A percentile compares a stretch with the other conserved stretches of the same genome.
These are phyloP conservation scores for Thryonomys swinderianus DNA, from an alignment of 2,113 vertebrate genomes.

Conservation along the genomic window DNA sequence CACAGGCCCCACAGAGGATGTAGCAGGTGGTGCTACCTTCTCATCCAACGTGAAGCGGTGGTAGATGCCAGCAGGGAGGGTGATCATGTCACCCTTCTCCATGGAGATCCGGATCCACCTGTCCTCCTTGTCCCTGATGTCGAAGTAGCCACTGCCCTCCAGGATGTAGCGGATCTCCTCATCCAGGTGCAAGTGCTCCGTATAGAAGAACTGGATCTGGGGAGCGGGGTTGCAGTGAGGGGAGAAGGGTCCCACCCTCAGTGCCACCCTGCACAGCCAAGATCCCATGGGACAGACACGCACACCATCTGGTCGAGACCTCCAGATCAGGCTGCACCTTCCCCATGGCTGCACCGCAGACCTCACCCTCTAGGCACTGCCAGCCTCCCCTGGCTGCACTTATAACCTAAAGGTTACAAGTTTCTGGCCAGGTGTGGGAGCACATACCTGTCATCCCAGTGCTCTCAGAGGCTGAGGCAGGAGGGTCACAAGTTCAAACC, in stretches of 20 bases:
- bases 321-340: not conserved
- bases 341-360: not conserved
- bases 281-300: not conserved
- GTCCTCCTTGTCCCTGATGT: constrained; percentile 92
- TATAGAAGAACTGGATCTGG: constrained; percentile 94
- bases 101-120: constrained; percentile 94
- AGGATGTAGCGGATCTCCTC: constrained; percentile 97
- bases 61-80: constrained; percentile 95
- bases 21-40: constrained; percentile 81
- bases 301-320: not conserved
- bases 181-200: constrained; percentile 95
- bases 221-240: not conserved
- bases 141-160: constrained; percentile 95
- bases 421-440: not conserved
- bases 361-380: not conserved
- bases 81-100: constrained; percentile 96
- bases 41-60: constrained; percentile 96
- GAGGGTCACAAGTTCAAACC: not conserved
- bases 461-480: not conserved
- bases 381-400: not conserved
- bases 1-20: no score
- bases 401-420: not conserved
- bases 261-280: not conserved
- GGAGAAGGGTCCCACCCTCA: not conserved
- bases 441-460: not conserved